phyloP scores from a whole-genome alignment of 2,797 vertebrate genomes.

The Nyctalus aviator region DNA sequence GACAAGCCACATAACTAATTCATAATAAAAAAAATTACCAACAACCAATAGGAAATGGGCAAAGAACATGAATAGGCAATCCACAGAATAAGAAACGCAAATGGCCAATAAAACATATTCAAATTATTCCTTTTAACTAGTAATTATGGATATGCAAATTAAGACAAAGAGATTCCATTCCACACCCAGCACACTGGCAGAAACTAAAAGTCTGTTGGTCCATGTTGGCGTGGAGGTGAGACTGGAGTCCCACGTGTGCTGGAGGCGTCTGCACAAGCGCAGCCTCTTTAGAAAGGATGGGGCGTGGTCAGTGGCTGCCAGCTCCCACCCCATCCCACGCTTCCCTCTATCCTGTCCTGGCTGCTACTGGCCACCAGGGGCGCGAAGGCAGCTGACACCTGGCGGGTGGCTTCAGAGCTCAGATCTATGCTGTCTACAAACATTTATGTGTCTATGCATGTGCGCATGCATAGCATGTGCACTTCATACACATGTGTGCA shows the following conservation, averaged over 20 bases:
- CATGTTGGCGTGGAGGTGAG: not conserved
- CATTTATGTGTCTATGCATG: not conserved
- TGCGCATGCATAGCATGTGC: not conserved
- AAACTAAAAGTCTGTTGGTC: not conserved
- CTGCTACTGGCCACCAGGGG: not conserved
- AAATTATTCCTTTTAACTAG: not conserved
- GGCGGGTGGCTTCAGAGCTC: not conserved
- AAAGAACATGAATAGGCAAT: not conserved
- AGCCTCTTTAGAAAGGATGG: not conserved
- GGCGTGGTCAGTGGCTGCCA: too few species aligned
- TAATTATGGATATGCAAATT: not conserved
- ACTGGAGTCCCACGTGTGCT: fast-evolving
- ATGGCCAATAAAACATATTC: not conserved
- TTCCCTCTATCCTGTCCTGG: not conserved
- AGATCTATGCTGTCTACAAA: not conserved
- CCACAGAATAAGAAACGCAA: not conserved
- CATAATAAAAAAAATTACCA: not conserved
- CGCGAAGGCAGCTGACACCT: not conserved
- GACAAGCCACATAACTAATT: not conserved
- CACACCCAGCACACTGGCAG: not conserved
- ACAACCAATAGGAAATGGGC: not conserved
- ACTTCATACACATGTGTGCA: not conserved
- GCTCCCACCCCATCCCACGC: too few species aligned
- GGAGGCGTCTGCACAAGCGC: fast-evolving
- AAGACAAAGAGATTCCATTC: not conserved